Base-by-base conservation (phyloP, 1,140 invertebrate genomes). In the Neodiprion fabricii region DNA sequence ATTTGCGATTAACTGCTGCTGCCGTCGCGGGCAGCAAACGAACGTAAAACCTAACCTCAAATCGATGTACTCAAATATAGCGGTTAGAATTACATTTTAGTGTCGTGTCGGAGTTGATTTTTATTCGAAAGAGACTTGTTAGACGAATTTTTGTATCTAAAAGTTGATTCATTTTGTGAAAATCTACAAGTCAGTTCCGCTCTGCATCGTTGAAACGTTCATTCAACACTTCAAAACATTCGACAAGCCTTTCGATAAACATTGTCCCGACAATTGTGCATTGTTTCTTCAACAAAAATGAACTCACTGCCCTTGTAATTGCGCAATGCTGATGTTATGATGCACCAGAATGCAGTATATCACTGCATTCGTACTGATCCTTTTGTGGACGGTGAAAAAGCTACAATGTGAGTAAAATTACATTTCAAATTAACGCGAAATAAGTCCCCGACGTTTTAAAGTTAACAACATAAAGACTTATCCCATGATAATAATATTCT, bases 261-360 rank as follows among this genome's bases (percentile, higher is more conserved):
- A 40, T 2, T 40, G 28, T 40, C 28, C 28, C 28, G 5, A 40
- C 28, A 61, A 61, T 61, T 61, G 11, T 40, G 28, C 28, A 40
- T 61, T 61, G 53, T 61, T 61, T 61, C 5, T 61, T 17, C 11
- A 7, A 61, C 4, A 61, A 61, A 14, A 61, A 61, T 61, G 53
- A 17, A 61, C 53, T 17, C 11, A 17, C 53, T 61, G 11, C 53
- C 8, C 53, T 61, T 61, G 53, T 61, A 17, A 61, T 61, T 61
- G 53, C 53, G 53, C 53, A 61, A 61, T 61, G 53, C 53, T 61
- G 68, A 69, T 69, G 21, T 23, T 76, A 78, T 78, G 73, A 78
- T 78, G 77, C 75, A 49, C 71, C 75, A 78, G 14, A 75, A 78
- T 76, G 77, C 73, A 73, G 71, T 73, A 78, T 73, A 71, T 74